These are phyloP conservation scores for Xestoiulus laeticollis DNA, from an alignment of 2,888 invertebrate genomes.

Conservation along the genomic window DNA sequence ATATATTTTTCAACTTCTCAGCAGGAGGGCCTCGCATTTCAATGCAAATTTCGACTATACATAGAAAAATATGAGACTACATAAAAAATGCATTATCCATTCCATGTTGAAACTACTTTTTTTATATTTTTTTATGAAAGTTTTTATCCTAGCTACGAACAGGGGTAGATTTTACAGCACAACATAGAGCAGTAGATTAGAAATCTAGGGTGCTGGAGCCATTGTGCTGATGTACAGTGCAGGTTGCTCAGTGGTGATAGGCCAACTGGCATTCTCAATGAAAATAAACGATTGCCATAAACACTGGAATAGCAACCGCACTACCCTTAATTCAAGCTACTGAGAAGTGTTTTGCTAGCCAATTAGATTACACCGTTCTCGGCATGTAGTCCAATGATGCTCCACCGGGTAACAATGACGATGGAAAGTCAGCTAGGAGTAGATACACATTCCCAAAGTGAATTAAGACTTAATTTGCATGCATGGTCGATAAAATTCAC, in stretches of 20 bases:
- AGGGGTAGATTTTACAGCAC: neutral
- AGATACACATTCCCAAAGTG: slow-evolving; percentile 22
- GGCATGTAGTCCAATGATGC: neutral
- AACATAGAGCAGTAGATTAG: neutral
- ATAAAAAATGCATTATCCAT: neutral
- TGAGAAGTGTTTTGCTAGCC: slow-evolving; percentile 6
- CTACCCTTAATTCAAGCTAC: neutral
- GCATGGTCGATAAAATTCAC: slow-evolving; percentile 34
- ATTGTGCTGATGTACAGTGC: neutral
- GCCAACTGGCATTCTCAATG: neutral
- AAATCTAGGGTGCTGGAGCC: neutral
- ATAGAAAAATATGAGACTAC: neutral
- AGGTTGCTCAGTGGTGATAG: neutral
- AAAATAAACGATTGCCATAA: neutral
- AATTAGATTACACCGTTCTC: slow-evolving; percentile 18
- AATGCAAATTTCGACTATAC: neutral
- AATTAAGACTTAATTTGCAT: slow-evolving; percentile 37
- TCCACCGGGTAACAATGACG: neutral
- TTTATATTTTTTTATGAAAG: neutral
- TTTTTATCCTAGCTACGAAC: neutral
- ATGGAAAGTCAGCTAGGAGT: neutral
- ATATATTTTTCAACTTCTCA: neutral
- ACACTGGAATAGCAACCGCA: neutral
- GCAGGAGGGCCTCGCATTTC: neutral
- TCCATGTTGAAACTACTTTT: neutral